Evolutionary conservation across 2,113 vertebrate species (phyloP).

Genomic region (Callopanchax toddi): DNA sequence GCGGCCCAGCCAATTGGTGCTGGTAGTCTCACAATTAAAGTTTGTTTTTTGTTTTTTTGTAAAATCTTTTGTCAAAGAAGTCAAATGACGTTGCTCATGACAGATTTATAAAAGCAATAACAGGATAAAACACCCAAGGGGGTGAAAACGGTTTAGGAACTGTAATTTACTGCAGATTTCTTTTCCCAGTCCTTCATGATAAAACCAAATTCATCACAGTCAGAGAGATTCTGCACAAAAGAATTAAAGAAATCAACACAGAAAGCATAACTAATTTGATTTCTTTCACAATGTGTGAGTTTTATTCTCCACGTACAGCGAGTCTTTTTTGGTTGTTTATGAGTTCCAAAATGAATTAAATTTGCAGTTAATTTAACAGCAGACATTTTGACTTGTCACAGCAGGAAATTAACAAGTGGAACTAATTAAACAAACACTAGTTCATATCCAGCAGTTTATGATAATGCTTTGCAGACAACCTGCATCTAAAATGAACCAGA

Average conservation of each 20-base stretch:
- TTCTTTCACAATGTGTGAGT: neutral
- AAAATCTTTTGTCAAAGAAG: too few relatives aligned
- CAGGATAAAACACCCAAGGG: too few relatives aligned
- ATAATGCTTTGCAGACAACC: neutral
- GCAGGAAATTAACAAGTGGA: constrained; percentile 5
- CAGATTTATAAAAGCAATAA: too few relatives aligned
- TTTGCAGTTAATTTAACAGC: neutral
- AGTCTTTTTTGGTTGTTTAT: neutral
- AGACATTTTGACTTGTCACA: neutral
- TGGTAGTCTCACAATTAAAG: too few relatives aligned
- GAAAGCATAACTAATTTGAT: neutral
- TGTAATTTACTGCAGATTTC: too few relatives aligned
- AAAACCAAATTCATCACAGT: too few relatives aligned
- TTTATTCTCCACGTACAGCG: neutral
- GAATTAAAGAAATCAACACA: neutral
- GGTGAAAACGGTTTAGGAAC: too few relatives aligned
- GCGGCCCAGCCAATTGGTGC: too few relatives aligned
- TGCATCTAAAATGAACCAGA: neutral
- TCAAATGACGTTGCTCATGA: too few relatives aligned
- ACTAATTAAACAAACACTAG: constrained; percentile 5
- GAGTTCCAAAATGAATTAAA: neutral
- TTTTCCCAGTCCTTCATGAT: too few relatives aligned
- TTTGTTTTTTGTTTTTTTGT: too few relatives aligned
- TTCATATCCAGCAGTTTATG: neutral
- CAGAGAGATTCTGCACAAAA: neutral